Conservation (phyloP, 2,113 vertebrate genomes). For the Coturnix japonica region DNA sequence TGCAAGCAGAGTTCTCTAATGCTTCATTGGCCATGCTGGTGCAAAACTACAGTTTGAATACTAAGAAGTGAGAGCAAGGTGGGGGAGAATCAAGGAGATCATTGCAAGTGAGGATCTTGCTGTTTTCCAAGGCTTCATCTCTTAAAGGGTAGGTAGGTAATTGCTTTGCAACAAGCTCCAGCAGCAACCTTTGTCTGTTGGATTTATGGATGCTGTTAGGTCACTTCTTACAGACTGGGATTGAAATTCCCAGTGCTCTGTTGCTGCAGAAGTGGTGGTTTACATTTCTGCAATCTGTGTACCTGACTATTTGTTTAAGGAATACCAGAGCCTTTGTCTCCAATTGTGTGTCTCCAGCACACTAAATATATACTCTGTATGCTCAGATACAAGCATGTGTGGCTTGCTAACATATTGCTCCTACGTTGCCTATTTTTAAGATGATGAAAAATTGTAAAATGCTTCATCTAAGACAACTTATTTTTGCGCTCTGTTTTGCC, state of each 20-base stretch:
- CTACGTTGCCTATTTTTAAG: neutral
- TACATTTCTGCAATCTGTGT: neutral
- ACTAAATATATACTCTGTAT: neutral
- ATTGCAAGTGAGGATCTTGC: neutral
- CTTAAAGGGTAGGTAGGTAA: neutral
- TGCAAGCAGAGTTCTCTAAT: neutral
- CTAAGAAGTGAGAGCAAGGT: neutral
- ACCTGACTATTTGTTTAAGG: neutral
- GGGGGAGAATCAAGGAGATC: neutral
- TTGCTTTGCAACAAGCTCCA: neutral
- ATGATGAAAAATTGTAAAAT: neutral
- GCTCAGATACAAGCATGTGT: neutral
- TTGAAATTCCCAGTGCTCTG: neutral
- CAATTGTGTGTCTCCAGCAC: neutral
- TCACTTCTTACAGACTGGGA: neutral
- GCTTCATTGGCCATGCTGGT: neutral
- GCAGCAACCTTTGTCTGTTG: neutral
- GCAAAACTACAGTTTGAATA: neutral
- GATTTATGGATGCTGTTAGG: neutral
- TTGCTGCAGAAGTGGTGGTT: neutral
- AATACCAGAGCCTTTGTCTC: neutral
- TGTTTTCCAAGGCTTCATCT: neutral
- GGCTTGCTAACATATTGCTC: constrained; percentile 20
- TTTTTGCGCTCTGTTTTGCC: constrained; percentile 28
- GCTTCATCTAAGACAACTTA: constrained; percentile 16